Evolutionary conservation across 2,888 invertebrate species (phyloP).

Genomic region (Pyrrhosoma nymphula): DNA sequence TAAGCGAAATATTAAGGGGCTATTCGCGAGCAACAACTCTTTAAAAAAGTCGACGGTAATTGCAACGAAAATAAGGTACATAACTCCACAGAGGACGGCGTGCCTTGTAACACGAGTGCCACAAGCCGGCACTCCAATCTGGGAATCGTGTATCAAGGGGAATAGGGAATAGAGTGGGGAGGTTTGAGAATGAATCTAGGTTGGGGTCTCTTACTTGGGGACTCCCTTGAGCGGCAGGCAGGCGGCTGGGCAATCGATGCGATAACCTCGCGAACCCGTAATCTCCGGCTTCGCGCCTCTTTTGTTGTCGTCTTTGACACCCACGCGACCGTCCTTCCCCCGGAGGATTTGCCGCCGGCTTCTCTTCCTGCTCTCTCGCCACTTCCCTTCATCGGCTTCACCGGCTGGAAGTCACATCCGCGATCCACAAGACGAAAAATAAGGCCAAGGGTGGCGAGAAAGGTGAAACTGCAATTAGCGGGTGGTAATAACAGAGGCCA

Average conservation of each 20-base stretch:
- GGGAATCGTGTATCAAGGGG: neutral
- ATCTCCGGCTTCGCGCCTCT: neutral
- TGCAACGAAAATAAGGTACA: neutral
- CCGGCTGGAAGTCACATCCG: neutral
- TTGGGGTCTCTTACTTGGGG: neutral
- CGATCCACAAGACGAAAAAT: neutral
- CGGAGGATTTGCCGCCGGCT: neutral
- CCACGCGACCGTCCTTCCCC: neutral
- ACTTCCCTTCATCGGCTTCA: neutral
- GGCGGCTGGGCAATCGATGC: neutral
- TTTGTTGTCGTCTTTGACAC: neutral
- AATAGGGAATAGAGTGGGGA: neutral
- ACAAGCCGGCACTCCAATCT: neutral
- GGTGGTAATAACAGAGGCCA: neutral
- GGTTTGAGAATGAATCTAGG: neutral
- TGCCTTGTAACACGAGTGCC: neutral
- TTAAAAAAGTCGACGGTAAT: neutral
- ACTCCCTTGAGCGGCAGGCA: neutral
- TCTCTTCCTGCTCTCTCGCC: neutral
- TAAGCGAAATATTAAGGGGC: no score
- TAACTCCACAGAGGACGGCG: neutral
- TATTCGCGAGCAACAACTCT: no score
- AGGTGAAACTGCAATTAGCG: neutral
- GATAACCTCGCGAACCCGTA: neutral
- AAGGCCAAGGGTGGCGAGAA: neutral